These are phyloP conservation scores for Morone saxatilis DNA, from an alignment of 2,113 vertebrate species.

Conservation along the genomic window DNA sequence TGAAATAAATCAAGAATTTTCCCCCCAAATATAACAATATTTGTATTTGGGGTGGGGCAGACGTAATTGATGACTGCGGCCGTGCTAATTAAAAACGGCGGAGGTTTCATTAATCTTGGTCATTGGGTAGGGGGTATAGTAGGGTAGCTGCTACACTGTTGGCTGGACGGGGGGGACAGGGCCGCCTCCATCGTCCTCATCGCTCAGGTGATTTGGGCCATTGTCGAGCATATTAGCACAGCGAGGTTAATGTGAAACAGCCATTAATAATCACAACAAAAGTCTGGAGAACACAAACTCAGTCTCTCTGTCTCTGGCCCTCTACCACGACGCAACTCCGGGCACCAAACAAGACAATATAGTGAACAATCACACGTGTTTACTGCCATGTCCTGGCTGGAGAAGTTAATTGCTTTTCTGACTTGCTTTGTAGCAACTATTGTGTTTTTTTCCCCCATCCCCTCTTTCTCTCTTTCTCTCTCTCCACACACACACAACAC, in stretches of 20 bases:
- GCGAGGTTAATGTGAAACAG: conserved; percentile 75
- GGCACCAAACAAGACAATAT: conserved; percentile 62
- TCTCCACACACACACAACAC: conserved; percentile 4
- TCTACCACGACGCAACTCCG: conserved; percentile 8
- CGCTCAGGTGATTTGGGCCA: conserved; percentile 83
- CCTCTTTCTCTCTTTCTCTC: too few species aligned
- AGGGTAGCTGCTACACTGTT: conserved; percentile 49
- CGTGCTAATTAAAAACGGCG: conserved; percentile 97
- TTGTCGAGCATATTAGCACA: conserved; percentile 79
- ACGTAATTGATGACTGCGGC: conserved; percentile 96
- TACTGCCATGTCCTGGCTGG: conserved; percentile 67
- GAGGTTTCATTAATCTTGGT: conserved; percentile 99
- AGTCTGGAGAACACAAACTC: conserved; percentile 48
- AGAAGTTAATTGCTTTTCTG: conserved; percentile 79
- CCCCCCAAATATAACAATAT: conserved; percentile 98
- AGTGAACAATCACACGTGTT: conserved; percentile 67
- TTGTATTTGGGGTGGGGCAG: conserved; percentile 91
- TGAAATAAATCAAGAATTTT: conserved; percentile 97
- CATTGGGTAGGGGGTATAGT: conserved; percentile 70
- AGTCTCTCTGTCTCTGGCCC: conserved; percentile 40
- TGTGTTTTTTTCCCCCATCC: not conserved
- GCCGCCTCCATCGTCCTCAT: conserved; percentile 81
- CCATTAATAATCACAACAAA: conserved; percentile 83
- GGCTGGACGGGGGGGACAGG: conserved; percentile 68
- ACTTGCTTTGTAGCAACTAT: conserved; percentile 62